Evolutionary conservation across 2,888 invertebrate species (phyloP), one percentile per base, ranked within the genome.

Genomic region (Andrena bicolor): DNA sequence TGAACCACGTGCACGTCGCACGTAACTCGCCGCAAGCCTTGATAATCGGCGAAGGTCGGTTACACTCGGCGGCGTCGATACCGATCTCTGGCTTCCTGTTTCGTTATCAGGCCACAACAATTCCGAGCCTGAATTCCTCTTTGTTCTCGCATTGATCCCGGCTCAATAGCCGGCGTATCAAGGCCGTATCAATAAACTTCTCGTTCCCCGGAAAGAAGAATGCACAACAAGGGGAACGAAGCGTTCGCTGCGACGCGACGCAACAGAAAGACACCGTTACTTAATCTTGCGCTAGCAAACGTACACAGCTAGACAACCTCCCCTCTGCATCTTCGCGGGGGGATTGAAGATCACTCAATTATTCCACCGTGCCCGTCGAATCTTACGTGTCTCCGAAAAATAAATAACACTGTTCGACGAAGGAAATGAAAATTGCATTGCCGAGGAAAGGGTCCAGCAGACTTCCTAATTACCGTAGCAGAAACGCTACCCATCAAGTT

Each of bases 181-280:
- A 85, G 83, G 84, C 41, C 63, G 80, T 69, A 83, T 78, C 75
- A 80, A 85, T 80, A 80, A 72, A 64, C 75, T 70, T 63, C 74
- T 49, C 80, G 61, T 78, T 78, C 83, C 56, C 58, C 72, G 75
- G 80, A 73, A 77, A 78, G 48, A 63, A 69, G 78, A 80, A 76
- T 77, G 70, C 51, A 68, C 60, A 71, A 71, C 58, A 49, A 56
- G n/a, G 35, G 35, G 81, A 74, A 79, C 48, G 26, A n/a, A 56
- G 49, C n/a, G 20, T 20, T 23, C 7, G 68, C 23, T 51, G 23
- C 41, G 41, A 41, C 0, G 13, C 41, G 41, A 26, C 23, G 23
- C 26, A 26, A 23, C 23, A 23, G 23, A 56, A 56, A 10, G 23
- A 41, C 41, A 5, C 41, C 41, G 41, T 41, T 16, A 16, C 41